Conservation (phyloP, 2,113 vertebrate genomes). For the Taurulus bubalis region DNA sequence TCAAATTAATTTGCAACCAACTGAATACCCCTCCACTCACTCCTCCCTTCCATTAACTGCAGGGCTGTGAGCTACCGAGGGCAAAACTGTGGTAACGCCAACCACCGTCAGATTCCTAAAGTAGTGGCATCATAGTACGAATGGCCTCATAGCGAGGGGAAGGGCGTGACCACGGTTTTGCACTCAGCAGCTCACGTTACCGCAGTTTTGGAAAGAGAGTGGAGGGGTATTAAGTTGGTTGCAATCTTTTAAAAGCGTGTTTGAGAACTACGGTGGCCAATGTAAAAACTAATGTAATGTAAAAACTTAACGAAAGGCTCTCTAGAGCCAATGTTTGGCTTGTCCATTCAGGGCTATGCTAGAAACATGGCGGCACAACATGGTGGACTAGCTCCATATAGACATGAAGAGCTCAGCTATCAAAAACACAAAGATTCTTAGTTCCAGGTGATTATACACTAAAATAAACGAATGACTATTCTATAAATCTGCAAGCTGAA, state of each 20-base stretch:
- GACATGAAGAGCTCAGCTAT: too few species aligned
- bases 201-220: background rate
- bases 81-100: too few species aligned
- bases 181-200: background rate
- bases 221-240: background rate
- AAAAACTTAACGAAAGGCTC: background rate
- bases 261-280: background rate
- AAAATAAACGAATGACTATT: background rate
- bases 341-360: background rate
- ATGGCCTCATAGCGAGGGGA: too few species aligned
- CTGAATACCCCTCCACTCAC: background rate
- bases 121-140: too few species aligned
- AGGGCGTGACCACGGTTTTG: background rate
- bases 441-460: background rate
- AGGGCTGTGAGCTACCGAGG: background rate
- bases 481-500: background rate
- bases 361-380: background rate
- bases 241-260: background rate
- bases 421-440: too few species aligned
- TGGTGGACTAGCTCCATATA: too few species aligned
- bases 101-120: too few species aligned
- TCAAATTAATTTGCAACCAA: background rate
- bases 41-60: background rate
- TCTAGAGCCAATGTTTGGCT: background rate
- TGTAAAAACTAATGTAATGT: too few species aligned